These are phyloP conservation scores for Leptonema lineaticorne DNA, from an alignment of 1,140 invertebrate species.

Conservation along the genomic window DNA sequence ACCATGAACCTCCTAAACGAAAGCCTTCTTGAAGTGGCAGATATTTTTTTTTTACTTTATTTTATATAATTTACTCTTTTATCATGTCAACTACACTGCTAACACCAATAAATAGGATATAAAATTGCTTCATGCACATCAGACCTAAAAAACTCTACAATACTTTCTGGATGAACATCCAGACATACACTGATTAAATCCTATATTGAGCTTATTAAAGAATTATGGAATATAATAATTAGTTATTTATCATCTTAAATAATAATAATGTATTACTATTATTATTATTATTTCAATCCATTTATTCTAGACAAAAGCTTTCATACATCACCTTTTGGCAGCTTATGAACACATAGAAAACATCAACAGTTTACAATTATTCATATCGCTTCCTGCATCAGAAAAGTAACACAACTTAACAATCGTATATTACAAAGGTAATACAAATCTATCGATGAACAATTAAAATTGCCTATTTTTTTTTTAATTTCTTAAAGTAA, in stretches of 20 bases:
- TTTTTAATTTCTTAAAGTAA: no score
- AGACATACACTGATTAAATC: conserved; percentile 34
- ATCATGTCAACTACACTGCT: conserved; percentile 37
- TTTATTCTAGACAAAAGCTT: conserved; percentile 25
- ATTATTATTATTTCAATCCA: conserved; percentile 16
- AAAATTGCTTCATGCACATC: conserved; percentile 42
- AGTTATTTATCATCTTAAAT: neutral
- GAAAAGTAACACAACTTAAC: no score
- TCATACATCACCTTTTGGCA: conserved; percentile 41
- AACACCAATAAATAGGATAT: conserved; percentile 42
- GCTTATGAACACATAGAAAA: conserved; percentile 40
- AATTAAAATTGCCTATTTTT: no score
- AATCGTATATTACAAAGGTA: no score
- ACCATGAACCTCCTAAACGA: conserved; percentile 31
- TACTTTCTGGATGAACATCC: conserved; percentile 32
- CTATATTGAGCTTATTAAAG: conserved; percentile 39
- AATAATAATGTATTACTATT: no score
- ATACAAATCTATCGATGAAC: no score
- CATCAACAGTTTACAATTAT: conserved; percentile 24
- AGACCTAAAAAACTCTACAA: conserved; percentile 38
- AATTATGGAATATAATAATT: conserved; percentile 35
- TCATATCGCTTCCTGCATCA: no score
- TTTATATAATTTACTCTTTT: no score
- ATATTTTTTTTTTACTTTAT: no score
- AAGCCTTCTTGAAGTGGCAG: conserved; percentile 33